Evolutionary conservation across 2,888 invertebrate species (phyloP), one percentile per base, ranked within the genome.

Genomic region (Ichneumoninae sp.): DNA sequence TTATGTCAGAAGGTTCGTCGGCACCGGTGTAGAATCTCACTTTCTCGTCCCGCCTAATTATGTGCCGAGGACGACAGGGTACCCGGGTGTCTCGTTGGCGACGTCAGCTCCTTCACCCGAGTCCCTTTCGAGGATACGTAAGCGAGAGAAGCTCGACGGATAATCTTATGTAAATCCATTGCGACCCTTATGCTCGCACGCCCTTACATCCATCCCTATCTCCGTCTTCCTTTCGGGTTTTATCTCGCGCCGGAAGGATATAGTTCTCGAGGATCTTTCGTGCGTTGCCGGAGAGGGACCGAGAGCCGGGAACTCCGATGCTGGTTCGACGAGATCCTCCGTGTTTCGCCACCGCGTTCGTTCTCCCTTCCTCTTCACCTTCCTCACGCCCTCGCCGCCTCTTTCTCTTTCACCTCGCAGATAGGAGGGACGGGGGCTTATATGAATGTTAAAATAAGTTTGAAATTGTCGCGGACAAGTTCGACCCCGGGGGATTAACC

Each of bases 401-500:
- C 70, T 50, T 44, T 71, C 70, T 50, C 66, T 22, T n/a, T 66
- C 26, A 36, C 50, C 71, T 52, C 68, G 75, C 71, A 52, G 82
- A 85, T 84, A 78, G 82, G 86, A 83, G 87, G 88, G 83, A 86
- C 88, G 90, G 90, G 91, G 91, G 92, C 92, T 93, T 93, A 93
- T 93, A 93, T 93, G 93, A 93, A 93, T 93, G 93, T 93, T 93
- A 93, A 93, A 93, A 93, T 93, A 93, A 93, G 93, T 93, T 93
- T 93, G 93, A 93, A 93, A 93, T 93, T 93, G 93, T 93, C 93
- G 93, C 93, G 93, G 93, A 93, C 93, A 93, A 93, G 93, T 93
- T 93, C 90, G 88, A 90, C 90, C 93, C 91, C 92, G 78, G 84
- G 93, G 92, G 93, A 93, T 87, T 88, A 87, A 91, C 90, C 91